Percentiles rank a stretch among this genome's conserved stretches.
Evolutionary conservation across 2,797 vertebrate genomes (phyloP).

Genomic region (Moxostoma hubbsi): DNA sequence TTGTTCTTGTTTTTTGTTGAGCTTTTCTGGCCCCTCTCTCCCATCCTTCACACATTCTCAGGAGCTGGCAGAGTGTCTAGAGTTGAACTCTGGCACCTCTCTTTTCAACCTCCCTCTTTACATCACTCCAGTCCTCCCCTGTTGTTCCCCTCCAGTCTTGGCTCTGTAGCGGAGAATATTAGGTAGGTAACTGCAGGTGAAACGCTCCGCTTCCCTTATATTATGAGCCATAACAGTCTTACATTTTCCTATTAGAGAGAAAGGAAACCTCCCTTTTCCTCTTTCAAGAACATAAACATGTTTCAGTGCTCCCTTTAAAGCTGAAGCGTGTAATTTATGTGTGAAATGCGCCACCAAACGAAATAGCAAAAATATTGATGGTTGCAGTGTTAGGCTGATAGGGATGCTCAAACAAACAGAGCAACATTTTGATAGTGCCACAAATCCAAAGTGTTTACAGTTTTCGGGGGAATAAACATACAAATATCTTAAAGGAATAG

Average conservation of each 20-base stretch:
- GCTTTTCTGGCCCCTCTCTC: conserved; percentile 35
- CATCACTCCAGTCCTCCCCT: conserved; percentile 12
- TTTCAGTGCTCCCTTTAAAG: not conserved
- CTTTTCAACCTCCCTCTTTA: conserved; percentile 6
- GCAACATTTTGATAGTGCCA: too few species aligned
- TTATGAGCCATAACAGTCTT: conserved; percentile 13
- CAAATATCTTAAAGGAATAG: too few species aligned
- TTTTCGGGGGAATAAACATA: too few species aligned
- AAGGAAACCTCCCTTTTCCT: conserved; percentile 26
- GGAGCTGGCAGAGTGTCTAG: conserved; percentile 56
- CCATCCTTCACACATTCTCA: conserved; percentile 60
- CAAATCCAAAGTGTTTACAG: too few species aligned
- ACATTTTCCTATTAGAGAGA: conserved; percentile 10
- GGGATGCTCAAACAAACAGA: too few species aligned
- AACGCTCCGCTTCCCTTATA: conserved; percentile 17
- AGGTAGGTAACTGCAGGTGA: conserved; percentile 36
- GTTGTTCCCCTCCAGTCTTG: conserved; percentile 18
- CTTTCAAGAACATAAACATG: conserved; percentile 38
- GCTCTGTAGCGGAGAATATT: not conserved
- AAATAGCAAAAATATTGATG: too few species aligned
- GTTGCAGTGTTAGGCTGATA: too few species aligned
- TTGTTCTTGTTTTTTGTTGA: conserved; percentile 61
- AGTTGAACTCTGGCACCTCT: conserved; percentile 52
- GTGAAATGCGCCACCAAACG: too few species aligned
- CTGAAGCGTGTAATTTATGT: too few species aligned